phyloP scores from a whole-genome alignment of 2,797 vertebrate species.

The Phoebastria nigripes region DNA sequence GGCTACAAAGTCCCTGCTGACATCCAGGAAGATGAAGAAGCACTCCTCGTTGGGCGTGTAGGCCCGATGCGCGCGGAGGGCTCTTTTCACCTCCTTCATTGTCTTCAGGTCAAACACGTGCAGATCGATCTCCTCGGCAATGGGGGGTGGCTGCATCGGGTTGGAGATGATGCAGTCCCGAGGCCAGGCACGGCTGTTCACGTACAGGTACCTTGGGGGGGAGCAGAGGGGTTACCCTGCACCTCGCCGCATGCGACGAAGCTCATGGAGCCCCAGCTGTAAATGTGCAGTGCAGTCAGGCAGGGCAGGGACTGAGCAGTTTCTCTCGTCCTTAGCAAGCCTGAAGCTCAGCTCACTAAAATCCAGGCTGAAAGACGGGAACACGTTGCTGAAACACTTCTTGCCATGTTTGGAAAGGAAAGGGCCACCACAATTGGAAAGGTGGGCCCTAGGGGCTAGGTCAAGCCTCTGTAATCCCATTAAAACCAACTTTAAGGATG shows the following conservation, averaged over 20 bases:
- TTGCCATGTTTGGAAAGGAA: neutral
- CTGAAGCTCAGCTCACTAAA: neutral
- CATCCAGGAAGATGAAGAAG: conserved; percentile 97
- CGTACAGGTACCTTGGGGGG: conserved; percentile 88
- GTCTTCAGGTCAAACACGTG: conserved; percentile 95
- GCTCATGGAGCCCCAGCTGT: neutral
- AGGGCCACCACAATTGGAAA: neutral
- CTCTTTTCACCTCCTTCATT: conserved; percentile 88
- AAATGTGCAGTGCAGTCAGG: accelerated
- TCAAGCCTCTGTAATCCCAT: neutral
- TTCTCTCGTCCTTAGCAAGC: neutral
- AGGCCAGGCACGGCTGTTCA: conserved; percentile 97
- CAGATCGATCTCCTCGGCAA: conserved; percentile 94
- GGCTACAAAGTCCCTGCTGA: conserved; percentile 96
- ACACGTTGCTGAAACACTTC: neutral
- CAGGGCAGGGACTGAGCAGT: neutral
- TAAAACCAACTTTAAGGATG: neutral
- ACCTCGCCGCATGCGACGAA: accelerated
- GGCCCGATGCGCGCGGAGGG: conserved; percentile 89
- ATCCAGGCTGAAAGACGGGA: neutral
- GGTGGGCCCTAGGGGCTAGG: neutral
- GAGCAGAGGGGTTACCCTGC: neutral
- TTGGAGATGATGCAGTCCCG: conserved; percentile 88
- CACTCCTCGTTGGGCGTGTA: conserved; percentile 96
- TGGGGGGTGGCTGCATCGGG: conserved; percentile 94